phyloP scores from a whole-genome alignment of 2,113 vertebrate species.

The Benitochromis conjunctus region DNA sequence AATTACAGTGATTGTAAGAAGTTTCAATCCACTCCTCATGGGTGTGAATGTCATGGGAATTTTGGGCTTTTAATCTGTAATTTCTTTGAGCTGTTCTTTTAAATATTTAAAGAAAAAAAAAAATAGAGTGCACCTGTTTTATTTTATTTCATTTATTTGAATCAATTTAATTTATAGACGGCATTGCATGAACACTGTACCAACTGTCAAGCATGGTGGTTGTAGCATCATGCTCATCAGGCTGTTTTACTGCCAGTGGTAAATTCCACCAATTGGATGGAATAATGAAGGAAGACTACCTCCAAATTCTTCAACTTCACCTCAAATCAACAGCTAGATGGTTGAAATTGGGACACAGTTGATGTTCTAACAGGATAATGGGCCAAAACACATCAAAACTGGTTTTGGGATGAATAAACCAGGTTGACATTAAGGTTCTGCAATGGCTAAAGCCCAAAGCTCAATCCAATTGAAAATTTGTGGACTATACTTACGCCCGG shows the following conservation, averaged over 20 bases:
- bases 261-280: neutral
- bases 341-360: neutral
- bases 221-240: neutral
- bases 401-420: neutral
- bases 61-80: neutral
- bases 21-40: neutral
- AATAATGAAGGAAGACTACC: neutral
- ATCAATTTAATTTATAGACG: neutral
- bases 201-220: neutral
- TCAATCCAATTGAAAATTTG: neutral
- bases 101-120: neutral
- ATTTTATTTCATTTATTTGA: neutral
- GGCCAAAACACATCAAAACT: neutral
- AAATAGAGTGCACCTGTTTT: rapidly evolving
- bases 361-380: neutral
- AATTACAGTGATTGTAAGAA: neutral
- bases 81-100: neutral
- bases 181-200: neutral
- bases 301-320: neutral
- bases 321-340: neutral
- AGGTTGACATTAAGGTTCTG: neutral
- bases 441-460: neutral
- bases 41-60: neutral
- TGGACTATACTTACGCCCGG: neutral
- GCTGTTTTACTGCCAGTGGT: neutral